These are phyloP conservation scores for Arctocebus calabarensis DNA, from an alignment of 2,797 vertebrate species.

Conservation along the genomic window DNA sequence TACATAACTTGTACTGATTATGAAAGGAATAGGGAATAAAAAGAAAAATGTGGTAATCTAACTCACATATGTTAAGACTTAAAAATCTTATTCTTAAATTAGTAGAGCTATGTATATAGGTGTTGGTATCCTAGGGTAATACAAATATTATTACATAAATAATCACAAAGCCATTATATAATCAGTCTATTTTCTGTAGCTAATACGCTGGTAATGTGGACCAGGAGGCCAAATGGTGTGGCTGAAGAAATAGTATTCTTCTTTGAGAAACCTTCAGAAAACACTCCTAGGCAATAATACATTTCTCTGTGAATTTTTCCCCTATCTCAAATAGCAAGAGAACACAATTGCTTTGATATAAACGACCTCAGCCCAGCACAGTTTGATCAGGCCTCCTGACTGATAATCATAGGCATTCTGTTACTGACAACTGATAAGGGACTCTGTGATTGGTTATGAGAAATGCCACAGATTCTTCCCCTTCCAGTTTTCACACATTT, in stretches of 20 bases:
- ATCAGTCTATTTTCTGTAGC: neutral
- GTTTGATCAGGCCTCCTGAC: neutral
- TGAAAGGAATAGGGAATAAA: neutral
- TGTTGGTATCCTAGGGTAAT: neutral
- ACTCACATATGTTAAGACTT: neutral
- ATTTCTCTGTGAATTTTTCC: neutral
- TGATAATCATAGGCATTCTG: neutral
- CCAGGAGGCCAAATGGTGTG: neutral
- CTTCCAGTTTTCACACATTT: neutral
- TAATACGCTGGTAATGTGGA: neutral
- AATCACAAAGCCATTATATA: neutral
- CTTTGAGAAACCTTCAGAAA: neutral
- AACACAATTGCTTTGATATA: neutral
- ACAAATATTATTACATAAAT: neutral
- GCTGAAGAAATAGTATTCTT: neutral
- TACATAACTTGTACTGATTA: neutral
- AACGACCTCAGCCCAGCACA: neutral
- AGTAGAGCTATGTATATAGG: neutral
- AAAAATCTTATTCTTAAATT: constrained; percentile 10
- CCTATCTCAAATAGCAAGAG: neutral
- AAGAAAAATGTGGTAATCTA: constrained; percentile 23
- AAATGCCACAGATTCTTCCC: neutral
- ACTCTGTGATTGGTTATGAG: neutral
- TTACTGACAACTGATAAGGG: neutral
- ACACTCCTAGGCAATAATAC: neutral